A percentile compares a stretch with the other conserved stretches of the same genome.
Conservation (phyloP, 2,888 invertebrate genomes). For the Fragum fragum region DNA sequence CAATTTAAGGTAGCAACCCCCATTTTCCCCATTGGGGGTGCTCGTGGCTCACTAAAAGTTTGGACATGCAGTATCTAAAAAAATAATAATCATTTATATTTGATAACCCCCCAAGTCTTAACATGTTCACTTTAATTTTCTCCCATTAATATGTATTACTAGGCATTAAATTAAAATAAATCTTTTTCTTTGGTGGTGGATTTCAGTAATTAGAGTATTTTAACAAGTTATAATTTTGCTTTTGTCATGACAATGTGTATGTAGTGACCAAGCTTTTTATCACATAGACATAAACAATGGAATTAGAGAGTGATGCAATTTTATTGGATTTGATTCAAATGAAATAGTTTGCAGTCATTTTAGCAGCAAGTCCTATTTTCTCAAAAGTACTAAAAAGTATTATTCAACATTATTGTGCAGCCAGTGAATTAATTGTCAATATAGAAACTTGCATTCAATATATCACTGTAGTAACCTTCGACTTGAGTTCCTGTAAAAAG, state of each 20-base stretch:
- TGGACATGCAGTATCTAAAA: constrained; percentile 66
- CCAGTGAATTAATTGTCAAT: too few species aligned
- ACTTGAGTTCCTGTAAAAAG: too few species aligned
- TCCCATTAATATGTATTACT: constrained; percentile 59
- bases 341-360: too few species aligned
- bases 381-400: too few species aligned
- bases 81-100: constrained; percentile 57
- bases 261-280: constrained; percentile 45
- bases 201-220: constrained; percentile 52
- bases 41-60: constrained; percentile 67
- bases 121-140: constrained; percentile 56
- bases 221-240: constrained; percentile 50
- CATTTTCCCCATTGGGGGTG: constrained; percentile 41
- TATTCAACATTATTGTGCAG: too few species aligned
- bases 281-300: neutral
- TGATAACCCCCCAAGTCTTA: constrained; percentile 60
- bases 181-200: constrained; percentile 63
- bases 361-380: too few species aligned
- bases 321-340: too few species aligned
- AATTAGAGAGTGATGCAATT: too few species aligned
- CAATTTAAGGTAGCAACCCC: constrained; percentile 61
- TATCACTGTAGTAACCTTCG: too few species aligned
- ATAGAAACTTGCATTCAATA: too few species aligned
- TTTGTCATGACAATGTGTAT: constrained; percentile 50
- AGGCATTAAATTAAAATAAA: constrained; percentile 45